Evolutionary conservation across 2,888 invertebrate species (phyloP), one percentile per base, ranked within the genome.

Genomic region (Heliconius aoede): DNA sequence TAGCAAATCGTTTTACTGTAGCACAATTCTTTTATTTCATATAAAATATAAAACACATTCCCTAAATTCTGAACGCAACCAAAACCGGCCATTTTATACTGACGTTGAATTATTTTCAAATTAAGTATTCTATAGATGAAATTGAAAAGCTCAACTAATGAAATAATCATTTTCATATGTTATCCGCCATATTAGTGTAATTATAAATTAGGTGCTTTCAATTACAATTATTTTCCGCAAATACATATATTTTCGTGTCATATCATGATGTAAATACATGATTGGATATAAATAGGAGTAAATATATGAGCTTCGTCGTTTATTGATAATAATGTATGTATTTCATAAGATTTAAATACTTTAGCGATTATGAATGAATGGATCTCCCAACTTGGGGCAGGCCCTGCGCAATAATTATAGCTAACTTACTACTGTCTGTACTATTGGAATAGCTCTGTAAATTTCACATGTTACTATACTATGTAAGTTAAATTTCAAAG

Each of bases 231-330:
- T 83, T 89, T 91, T 89, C 85, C 85, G 90, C 91, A 88, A 85
- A 88, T 86, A 85, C 80, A 81, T 86, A 88, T 86, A 88, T 88
- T 89, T 91, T 88, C 87, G 87, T n/a, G 87, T 93, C 94, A 94
- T 94, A 94, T 94, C 94, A 94, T 90, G 84, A 85, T 93, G 93
- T 94, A 93, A 81, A 93, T 94, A 94, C 84, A 89, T 88, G 86
- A 88, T 89, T 88, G 88, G 86, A 88, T 87, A 89, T 90, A 91
- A 86, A 87, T 91, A 88, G 87, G 90, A 91, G 91, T 91, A 89
- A 91, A 92, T 93, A 92, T 93, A 93, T 94, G 94, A 94, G 94
- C 94, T 94, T 94, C 85, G 91, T 91, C 91, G 90, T 92, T 93
- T 92, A 92, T 90, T 89, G 81, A 1, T 36, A 36, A 79, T 82